Evolutionary conservation across 2,888 invertebrate species (phyloP), one percentile per base, ranked within the genome.

Genomic region (Polymixis flavicincta): DNA sequence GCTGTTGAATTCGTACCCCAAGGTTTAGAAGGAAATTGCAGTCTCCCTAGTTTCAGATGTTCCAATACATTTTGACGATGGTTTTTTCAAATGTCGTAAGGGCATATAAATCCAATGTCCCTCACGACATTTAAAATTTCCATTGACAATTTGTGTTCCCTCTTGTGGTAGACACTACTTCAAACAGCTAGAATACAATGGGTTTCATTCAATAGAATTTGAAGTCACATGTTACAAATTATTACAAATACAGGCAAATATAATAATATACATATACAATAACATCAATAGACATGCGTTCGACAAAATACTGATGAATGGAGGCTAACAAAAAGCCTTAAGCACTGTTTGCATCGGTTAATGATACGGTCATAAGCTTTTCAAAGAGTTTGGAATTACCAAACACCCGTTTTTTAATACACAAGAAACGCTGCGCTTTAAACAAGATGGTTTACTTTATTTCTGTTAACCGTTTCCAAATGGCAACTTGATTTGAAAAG

Each of bases 101-200:
- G 14, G 17, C 11, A 42, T 9, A 11, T 42, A 8, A 25, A 25
- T 25, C 8, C 7, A 55, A 25, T 8, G 3, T 55, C 55, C 11
- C n/a, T 54, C 25, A 42, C 42, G 42, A 42, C 11, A 42, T 42
- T 42, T 42, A 11, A 42, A 42, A 42, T 42, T 42, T 11, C 55
- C 14, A 55, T 25, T 3, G 14, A 25, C 17, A 25, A 17, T 55
- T 55, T 55, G 11, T 59, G 28, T 28, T 19, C 9, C 13, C 67
- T 63, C 45, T 60, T 48, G 5, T 42, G 14, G 45, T 7, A 52
- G 17, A 69, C 55, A 69, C 42, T 45, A 45, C 54, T 66, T 54
- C 37, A 79, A 66, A 66, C 50, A n/a, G 61, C 32, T 63, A 5
- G 48, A 68, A 54, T 54, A 78, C 28, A 64, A 57, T 32, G 14